Base-by-base conservation (phyloP, 2,888 invertebrate genomes). In the Lasioglossum vierecki region DNA sequence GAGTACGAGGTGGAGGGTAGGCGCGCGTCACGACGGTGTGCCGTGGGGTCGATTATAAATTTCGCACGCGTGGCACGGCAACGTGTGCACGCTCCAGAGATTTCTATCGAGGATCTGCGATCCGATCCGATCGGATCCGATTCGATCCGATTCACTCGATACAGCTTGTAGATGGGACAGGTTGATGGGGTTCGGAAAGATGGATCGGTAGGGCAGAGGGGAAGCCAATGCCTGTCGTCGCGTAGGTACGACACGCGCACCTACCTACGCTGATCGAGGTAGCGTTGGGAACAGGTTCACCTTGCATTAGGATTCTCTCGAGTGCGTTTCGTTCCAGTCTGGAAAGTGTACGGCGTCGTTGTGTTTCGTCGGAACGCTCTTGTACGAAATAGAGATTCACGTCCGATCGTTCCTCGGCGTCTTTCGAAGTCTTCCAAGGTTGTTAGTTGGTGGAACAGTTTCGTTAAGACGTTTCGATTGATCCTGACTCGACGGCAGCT, bases 41-140 rank as follows among this genome's bases (percentile, higher is more conserved):
- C 60, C 84, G 84, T 84, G 76, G 84, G 83, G 85, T 84, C 85
- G 85, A 85, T 84, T 85, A 85, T 80, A 85, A 85, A 85, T 85
- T 85, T 84, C 84, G 85, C 85, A 85, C 85, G 85, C 85, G 85
- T 85, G 85, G 79, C 84, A 76, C 85, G 84, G 76, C 84, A 85
- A 85, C 85, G 85, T 80, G 85, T 83, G 85, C 71, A 85, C 85
- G 84, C 85, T 84, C 72, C 30, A 84, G 80, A 84, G 85, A 85
- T 85, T 85, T 84, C 85, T 85, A 84, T 86, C 85, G 85, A 84
- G 84, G 80, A 84, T 85, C 82, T 53, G 77, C 57, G 57, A 57
- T 60, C 26, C 60, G 60, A 60, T 60, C 60, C 26, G 13, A 60
- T 26, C 26, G 13, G 60, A 57, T 60, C n/a, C 57, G 57, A 60